Evolutionary conservation across 2,888 invertebrate species (phyloP).

Genomic region (Phaonia tiefii): DNA sequence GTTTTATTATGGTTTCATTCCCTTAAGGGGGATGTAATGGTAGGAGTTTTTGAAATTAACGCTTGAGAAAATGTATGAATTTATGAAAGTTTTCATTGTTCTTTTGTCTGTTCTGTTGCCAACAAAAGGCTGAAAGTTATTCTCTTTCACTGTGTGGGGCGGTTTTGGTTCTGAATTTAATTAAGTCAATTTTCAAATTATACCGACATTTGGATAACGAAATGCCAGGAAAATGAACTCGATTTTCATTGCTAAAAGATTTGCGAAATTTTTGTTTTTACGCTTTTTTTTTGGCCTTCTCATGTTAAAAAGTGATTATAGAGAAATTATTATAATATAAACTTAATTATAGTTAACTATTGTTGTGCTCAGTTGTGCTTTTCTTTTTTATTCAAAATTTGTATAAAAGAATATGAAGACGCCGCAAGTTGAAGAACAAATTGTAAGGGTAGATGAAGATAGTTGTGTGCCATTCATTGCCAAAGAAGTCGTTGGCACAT

Average conservation of each 20-base stretch:
- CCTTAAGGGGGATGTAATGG: too few relatives aligned
- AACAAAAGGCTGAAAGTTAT: neutral
- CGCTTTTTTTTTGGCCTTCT: neutral
- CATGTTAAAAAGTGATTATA: conserved; percentile 37
- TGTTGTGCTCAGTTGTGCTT: neutral
- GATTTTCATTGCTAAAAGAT: neutral
- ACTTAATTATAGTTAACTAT: conserved; percentile 46
- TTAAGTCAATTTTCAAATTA: conserved; percentile 38
- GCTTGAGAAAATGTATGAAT: too few relatives aligned
- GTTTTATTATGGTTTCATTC: too few relatives aligned
- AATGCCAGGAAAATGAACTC: conserved; percentile 26
- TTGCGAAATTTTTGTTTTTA: conserved; percentile 14
- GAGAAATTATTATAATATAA: conserved; percentile 44
- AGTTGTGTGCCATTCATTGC: conserved; percentile 16
- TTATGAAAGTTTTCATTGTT: too few relatives aligned
- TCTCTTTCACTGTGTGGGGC: neutral
- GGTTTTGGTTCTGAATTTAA: neutral
- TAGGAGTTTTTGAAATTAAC: too few relatives aligned
- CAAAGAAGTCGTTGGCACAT: conserved; percentile 26
- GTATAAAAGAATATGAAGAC: too few relatives aligned
- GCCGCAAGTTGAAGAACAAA: neutral
- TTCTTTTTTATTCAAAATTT: too few relatives aligned
- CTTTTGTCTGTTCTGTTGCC: too few relatives aligned
- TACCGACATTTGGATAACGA: conserved; percentile 6
- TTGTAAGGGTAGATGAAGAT: conserved; percentile 7